Evolutionary conservation across 1,140 invertebrate species (phyloP).

Genomic region (Apolygus lucorum): DNA sequence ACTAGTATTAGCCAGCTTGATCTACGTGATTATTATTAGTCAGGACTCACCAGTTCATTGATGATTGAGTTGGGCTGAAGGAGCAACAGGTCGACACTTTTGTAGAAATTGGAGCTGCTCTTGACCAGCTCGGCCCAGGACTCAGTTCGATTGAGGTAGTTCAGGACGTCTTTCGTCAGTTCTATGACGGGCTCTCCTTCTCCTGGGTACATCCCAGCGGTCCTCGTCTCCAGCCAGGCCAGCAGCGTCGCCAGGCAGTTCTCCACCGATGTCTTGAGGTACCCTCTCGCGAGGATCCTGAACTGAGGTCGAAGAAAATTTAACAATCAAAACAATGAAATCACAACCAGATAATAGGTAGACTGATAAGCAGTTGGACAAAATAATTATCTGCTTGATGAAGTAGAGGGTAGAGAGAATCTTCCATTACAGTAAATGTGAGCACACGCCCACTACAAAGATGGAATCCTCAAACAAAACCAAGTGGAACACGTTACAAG

Average conservation of each 20-base stretch:
- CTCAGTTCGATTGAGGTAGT: constrained; percentile 26
- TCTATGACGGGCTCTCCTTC: constrained; percentile 29
- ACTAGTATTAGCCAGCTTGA: too few relatives aligned
- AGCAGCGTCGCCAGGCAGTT: constrained; percentile 19
- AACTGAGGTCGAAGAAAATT: constrained; percentile 42
- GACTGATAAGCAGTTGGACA: too few relatives aligned
- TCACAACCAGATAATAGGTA: too few relatives aligned
- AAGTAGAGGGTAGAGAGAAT: too few relatives aligned
- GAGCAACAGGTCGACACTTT: constrained; percentile 27
- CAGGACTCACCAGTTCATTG: constrained; percentile 24
- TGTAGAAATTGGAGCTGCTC: constrained; percentile 25
- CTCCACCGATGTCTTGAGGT: constrained; percentile 36
- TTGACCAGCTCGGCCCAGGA: constrained; percentile 25
- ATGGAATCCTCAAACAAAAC: too few relatives aligned
- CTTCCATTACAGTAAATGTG: too few relatives aligned
- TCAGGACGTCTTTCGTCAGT: constrained; percentile 22
- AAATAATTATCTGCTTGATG: too few relatives aligned
- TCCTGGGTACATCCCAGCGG: constrained; percentile 23
- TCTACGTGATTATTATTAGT: too few relatives aligned
- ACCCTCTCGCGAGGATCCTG: constrained; percentile 51
- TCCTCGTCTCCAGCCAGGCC: constrained; percentile 18
- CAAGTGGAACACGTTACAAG: too few relatives aligned
- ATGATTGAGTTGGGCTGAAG: constrained; percentile 25
- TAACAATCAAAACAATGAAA: too few relatives aligned
- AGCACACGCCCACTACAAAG: too few relatives aligned